Percentiles rank a stretch among this genome's conserved stretches.
These are phyloP conservation scores for Micromys minutus DNA, from an alignment of 2,113 vertebrate species.

Conservation along the genomic window DNA sequence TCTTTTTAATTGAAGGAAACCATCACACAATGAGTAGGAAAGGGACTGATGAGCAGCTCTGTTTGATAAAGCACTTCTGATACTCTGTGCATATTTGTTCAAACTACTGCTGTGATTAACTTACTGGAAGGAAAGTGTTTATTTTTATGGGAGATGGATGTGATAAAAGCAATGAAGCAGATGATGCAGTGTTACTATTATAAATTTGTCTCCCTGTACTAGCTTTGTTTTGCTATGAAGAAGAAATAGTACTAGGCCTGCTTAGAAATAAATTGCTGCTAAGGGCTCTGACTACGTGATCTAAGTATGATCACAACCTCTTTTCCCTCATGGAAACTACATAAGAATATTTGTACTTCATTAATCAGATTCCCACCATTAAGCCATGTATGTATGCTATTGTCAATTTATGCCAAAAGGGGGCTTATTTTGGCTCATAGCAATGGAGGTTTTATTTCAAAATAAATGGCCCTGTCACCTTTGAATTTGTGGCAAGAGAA, in stretches of 20 bases:
- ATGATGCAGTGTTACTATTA: not conserved
- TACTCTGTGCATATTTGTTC: not conserved
- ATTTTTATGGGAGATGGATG: not conserved
- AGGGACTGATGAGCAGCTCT: not conserved
- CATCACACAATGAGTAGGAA: not conserved
- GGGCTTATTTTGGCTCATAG: not conserved
- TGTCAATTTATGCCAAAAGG: not conserved
- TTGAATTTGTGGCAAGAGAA: not conserved
- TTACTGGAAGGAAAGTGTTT: not conserved
- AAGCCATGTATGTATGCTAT: too few relatives aligned
- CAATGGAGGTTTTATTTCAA: not conserved
- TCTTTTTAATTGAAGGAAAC: not conserved
- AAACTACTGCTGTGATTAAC: not conserved
- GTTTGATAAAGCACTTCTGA: not conserved
- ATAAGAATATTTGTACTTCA: not conserved
- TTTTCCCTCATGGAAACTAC: not conserved
- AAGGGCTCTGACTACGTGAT: not conserved
- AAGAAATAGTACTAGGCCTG: not conserved
- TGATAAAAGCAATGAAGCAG: not conserved
- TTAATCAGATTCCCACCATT: not conserved
- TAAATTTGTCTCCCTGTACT: not conserved
- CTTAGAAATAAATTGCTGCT: not conserved
- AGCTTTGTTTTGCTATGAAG: not conserved
- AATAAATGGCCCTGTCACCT: not conserved
- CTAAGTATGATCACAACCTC: not conserved